A percentile compares a stretch with the other conserved stretches of the same genome.
Conservation (phyloP, 2,113 vertebrate genomes). For the Neomonachus schauinslandi region DNA sequence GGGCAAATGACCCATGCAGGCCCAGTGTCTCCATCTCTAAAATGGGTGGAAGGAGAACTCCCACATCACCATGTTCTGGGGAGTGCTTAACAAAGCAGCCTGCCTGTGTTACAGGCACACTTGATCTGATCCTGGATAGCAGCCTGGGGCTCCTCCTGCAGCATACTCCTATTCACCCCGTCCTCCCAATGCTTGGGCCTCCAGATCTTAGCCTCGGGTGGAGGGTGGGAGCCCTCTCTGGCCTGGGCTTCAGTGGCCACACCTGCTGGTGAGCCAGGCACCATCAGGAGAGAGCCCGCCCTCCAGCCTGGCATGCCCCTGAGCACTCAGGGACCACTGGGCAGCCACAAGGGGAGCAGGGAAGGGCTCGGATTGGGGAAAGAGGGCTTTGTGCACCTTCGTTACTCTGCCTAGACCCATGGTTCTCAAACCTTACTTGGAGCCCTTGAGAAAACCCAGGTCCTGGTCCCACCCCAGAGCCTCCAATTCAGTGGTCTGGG, state of each 20-base stretch:
- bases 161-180: accelerated
- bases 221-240: background rate
- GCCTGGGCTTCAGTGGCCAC: background rate
- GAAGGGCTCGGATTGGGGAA: background rate
- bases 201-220: too few relatives aligned
- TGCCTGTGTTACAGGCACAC: accelerated
- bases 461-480: too few relatives aligned
- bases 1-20: background rate
- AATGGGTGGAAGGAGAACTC: background rate
- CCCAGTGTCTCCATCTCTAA: background rate
- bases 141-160: too few relatives aligned
- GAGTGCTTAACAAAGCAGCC: background rate
- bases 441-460: background rate
- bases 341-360: background rate
- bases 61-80: accelerated
- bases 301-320: background rate
- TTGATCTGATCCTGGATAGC: too few relatives aligned
- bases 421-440: background rate
- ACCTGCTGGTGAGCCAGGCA: background rate
- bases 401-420: background rate
- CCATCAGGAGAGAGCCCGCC: accelerated
- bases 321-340: background rate
- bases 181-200: background rate
- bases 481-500: background rate
- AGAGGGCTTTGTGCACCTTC: background rate